These are phyloP conservation scores for Apostichopus parvimensis DNA, from an alignment of 35 echinoderm and acorn worm species.

Conservation along the genomic window DNA sequence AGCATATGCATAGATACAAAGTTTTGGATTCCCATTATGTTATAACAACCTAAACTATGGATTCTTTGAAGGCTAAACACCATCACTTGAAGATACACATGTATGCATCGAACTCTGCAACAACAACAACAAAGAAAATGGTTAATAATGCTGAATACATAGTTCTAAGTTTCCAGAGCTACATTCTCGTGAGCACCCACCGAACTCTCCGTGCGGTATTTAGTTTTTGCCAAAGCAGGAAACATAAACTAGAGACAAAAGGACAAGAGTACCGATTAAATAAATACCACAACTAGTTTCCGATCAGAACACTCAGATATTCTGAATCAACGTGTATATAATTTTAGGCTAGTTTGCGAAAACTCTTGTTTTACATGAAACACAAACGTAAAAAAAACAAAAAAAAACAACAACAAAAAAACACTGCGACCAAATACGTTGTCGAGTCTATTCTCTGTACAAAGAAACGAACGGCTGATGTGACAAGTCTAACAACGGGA, in stretches of 20 bases:
- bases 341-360: no score
- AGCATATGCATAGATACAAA: neutral
- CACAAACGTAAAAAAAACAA: no score
- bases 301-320: no score
- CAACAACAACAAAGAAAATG: neutral
- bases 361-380: no score
- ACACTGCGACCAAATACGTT: no score
- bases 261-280: no score
- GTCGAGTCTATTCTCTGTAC: no score
- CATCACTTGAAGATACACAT: neutral
- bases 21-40: neutral
- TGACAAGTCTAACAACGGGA: neutral
- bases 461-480: neutral
- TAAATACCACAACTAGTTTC: no score
- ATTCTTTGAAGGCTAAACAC: neutral
- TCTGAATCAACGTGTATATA: no score
- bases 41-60: neutral
- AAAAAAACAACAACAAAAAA: no score
- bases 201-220: neutral
- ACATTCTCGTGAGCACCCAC: neutral
- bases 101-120: neutral
- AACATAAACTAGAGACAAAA: no score
- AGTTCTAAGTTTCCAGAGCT: neutral
- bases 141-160: constrained; percentile 40
- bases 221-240: no score